Evolutionary conservation across 2,113 vertebrate species (phyloP).

Genomic region (Dromiciops gliroides): DNA sequence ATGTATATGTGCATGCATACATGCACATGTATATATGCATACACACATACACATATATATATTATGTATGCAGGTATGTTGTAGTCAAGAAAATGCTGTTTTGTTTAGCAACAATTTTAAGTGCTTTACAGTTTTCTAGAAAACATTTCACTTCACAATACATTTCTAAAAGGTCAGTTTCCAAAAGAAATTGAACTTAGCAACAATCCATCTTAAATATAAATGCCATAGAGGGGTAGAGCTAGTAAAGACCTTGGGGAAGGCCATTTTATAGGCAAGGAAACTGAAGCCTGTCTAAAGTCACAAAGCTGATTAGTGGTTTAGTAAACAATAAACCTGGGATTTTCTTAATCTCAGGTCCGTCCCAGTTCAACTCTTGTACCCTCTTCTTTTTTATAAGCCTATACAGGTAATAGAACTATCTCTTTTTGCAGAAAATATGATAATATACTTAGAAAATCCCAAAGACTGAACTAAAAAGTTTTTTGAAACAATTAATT

Average conservation of each 20-base stretch:
- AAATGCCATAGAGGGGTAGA: background rate
- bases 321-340: background rate
- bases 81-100: conserved; percentile 17
- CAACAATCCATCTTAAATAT: background rate
- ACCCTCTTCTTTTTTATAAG: background rate
- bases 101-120: conserved; percentile 35
- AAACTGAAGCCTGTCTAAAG: background rate
- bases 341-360: background rate
- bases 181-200: background rate
- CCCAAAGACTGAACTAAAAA: background rate
- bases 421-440: background rate
- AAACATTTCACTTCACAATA: conserved; percentile 17
- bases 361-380: background rate
- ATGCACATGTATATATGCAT: background rate
- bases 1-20: background rate
- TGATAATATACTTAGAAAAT: background rate
- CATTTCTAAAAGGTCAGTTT: conserved; percentile 30
- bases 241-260: background rate
- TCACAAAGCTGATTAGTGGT: background rate
- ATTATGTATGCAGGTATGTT: too few relatives aligned
- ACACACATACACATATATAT: background rate
- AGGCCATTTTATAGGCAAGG: background rate
- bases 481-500: background rate
- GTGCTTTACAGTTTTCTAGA: conserved; percentile 40
- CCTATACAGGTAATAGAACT: background rate